Conservation (phyloP, 2,888 invertebrate species). For the Eudiplozoon nipponicum region DNA sequence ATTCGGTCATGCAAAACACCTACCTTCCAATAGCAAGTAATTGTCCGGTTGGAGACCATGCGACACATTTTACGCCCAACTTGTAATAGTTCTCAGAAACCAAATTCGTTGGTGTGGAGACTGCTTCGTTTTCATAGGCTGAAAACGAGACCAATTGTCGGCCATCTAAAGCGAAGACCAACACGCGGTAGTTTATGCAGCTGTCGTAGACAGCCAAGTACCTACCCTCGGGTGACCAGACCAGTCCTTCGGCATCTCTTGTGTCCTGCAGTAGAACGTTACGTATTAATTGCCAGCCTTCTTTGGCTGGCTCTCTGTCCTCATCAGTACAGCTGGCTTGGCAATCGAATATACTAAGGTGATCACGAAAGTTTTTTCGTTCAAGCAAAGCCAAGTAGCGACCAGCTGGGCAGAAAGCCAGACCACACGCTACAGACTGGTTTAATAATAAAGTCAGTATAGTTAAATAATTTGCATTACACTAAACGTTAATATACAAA, state of each 20-base stretch:
- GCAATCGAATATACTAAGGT: conserved; percentile 23
- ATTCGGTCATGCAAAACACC: not conserved
- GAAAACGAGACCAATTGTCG: conserved; percentile 24
- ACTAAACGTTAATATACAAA: no score
- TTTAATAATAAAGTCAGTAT: no score
- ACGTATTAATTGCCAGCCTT: conserved; percentile 18
- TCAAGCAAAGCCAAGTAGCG: conserved; percentile 28
- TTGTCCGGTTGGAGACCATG: conserved; percentile 28
- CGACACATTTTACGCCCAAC: conserved; percentile 25
- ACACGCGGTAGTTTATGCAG: conserved; percentile 18
- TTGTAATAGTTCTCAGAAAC: no score
- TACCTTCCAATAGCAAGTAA: conserved; percentile 24
- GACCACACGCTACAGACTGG: no score
- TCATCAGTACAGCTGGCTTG: not conserved
- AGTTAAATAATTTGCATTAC: no score
- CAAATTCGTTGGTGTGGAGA: no score
- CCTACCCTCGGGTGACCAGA: conserved; percentile 26
- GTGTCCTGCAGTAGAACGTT: conserved; percentile 28
- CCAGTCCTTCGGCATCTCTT: conserved; percentile 25
- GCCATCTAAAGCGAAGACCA: conserved; percentile 21
- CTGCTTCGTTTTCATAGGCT: conserved; percentile 21
- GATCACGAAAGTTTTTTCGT: conserved; percentile 27
- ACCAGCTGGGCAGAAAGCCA: conserved; percentile 24
- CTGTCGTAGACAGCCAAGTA: conserved; percentile 27
- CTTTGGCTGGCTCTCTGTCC: no score